Evolutionary conservation across 2,888 invertebrate genomes (phyloP), one percentile per base, ranked within the genome.

Genomic region (Polia nebulosa): DNA sequence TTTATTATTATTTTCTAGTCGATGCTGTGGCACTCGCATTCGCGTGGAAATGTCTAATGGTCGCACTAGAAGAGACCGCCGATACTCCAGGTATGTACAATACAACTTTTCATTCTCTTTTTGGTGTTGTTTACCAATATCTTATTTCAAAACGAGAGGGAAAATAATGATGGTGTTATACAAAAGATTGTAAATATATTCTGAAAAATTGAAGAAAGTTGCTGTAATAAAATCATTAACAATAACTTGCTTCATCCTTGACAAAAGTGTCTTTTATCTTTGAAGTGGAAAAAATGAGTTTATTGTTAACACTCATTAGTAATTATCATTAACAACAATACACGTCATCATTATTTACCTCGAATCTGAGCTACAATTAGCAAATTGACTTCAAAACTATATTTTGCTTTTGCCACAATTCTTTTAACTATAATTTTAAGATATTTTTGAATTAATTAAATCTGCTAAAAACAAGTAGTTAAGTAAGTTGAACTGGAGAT

Each of bases 11-110:
- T 74, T 84, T 87, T 88, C 20, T 88, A 98, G 98, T 72, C 97
- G 98, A 59, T 98, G 98, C 94, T 98, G 98, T 94, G 98, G 99
- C 13, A 98, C 98, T 34, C 97, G 98, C 87, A 98, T 99, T 61
- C 97, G 98, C 74, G 98, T 99, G 20, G 99, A 99, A 95, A 99
- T 99, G 99, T 98, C 98, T 0, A 98, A 98, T 77, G 98, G 98
- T 0, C 96, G 98, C 83, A 98, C 98, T 59, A 96, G 98, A 60
- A 96, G 97, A 82, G 97, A 97, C 65, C 97, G 97, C 68, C 97
- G 96, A 77, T 94, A 92, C 76, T 89, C 88, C 32, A 88, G 87
- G 88, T 90, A 85, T 79, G 69, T 79, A 60, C 15, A 45, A 58
- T 41, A 55, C 34, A 55, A 32, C 0, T 27, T 55, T 45, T 47